Evolutionary conservation across 2,113 vertebrate genomes (phyloP), one percentile per base, ranked within the genome.

Genomic region (Neomonachus schauinslandi): DNA sequence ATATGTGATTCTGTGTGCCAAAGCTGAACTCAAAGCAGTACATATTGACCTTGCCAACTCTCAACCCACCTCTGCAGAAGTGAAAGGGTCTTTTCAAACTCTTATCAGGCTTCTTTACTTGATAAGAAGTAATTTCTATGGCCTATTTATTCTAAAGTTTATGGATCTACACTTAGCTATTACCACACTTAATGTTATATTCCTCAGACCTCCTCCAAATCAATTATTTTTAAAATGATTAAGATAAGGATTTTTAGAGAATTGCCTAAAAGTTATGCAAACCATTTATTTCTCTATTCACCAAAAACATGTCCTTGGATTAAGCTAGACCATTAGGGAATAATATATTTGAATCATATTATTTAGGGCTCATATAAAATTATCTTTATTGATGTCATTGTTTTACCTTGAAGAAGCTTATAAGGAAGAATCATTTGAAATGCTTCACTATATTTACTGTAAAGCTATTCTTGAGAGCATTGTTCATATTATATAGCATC

Each of bases 371-470:
- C 16, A 69, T 26, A 65, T 22, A 69, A 26, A 93, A 87, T 59
- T 85, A 9, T 79, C 63, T 95, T 26, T 82, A 42, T 85, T 92
- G 21, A n/a, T 71, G 15, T 11, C 13, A 79, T 26, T 69, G 10
- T 51, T 6, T 63, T 71, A 79, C 28, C 46, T 90, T 89, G 12
- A 88, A 55, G 33, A 88, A 61, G 3, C n/a, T 36, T 22, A 42
- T 83, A 61, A 76, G 74, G 10, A 83, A 83, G 42, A 82, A 67
- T n/a, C 22, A 67, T 89, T 86, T 76, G 18, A 86, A 97, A 83
- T 61, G 11, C 8, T 94, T 49, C 22, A 79, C 39, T 93, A 7
- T 88, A 95, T 77, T 95, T 92, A 79, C 42, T 67, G 5, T 67
- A 91, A 89, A 51, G 19, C 36, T 85, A 59, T 89, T 91, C 31